Conservation (phyloP, 30 jellyfish, hydroid and myxozoan genomes). For the Morbakka virulenta region DNA sequence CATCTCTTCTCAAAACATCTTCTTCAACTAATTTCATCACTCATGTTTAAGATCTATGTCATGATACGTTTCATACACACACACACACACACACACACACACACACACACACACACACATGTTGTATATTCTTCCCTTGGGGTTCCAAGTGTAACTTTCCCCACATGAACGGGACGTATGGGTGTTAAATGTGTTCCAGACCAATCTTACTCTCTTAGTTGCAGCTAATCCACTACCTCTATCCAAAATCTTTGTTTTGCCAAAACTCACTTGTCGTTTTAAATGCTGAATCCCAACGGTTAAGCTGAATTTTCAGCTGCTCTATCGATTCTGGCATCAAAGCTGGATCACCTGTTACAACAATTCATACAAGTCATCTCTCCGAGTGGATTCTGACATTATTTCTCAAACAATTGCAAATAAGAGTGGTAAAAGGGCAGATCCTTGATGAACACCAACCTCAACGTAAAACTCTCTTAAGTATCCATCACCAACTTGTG, state of each 20-base stretch:
- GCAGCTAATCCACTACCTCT: conserved; percentile 31
- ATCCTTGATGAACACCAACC: no score
- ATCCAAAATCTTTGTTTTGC: background rate
- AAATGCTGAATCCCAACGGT: conserved; percentile 9
- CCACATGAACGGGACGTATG: background rate
- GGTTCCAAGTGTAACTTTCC: conserved; percentile 12
- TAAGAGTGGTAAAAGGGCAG: no score
- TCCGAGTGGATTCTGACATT: background rate
- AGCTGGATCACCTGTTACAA: conserved; percentile 16
- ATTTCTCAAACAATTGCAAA: no score
- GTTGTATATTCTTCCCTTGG: background rate
- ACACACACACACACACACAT: no score
- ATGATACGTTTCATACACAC: no score
- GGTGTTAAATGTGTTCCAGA: background rate
- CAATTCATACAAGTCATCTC: conserved; percentile 12
- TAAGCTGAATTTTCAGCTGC: background rate
- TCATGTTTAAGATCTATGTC: background rate
- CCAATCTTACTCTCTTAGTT: conserved; percentile 22
- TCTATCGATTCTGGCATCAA: conserved; percentile 13
- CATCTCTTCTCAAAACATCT: conserved; percentile 7
- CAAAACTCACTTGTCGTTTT: conserved; percentile 3
- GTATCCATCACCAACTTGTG: no score
- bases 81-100: no score
- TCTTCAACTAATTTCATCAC: conserved; percentile 8
- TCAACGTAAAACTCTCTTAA: no score